These are phyloP conservation scores for Labia minor DNA, from an alignment of 2,888 invertebrate species.

Conservation along the genomic window DNA sequence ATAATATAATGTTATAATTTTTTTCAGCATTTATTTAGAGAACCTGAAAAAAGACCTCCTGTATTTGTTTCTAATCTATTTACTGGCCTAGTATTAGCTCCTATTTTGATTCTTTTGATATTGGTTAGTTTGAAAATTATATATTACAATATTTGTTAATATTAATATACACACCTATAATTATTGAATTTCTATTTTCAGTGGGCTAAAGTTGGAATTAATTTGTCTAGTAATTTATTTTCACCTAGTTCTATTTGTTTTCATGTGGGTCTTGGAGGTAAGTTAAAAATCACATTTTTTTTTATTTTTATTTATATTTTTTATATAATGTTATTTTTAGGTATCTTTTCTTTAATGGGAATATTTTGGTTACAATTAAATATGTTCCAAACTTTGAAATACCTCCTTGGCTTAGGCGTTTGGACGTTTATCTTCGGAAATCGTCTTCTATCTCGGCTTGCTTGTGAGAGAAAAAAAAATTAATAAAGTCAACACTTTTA, in stretches of 20 bases:
- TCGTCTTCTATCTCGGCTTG: conserved; percentile 74
- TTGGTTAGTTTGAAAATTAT: conserved; percentile 41
- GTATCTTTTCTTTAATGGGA: conserved; percentile 75
- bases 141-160: not conserved
- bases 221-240: conserved; percentile 69
- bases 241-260: conserved; percentile 75
- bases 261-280: conserved; percentile 77
- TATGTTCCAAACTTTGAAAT: conserved; percentile 93
- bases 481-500: not conserved
- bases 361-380: conserved; percentile 86
- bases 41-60: conserved; percentile 84
- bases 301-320: not conserved
- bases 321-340: conserved; percentile 40
- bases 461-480: conserved; percentile 34
- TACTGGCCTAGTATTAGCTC: conserved; percentile 69
- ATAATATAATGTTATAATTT: conserved; percentile 3
- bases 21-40: conserved; percentile 72
- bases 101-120: conserved; percentile 67
- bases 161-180: too few relatives aligned
- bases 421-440: conserved; percentile 92
- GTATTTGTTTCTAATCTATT: conserved; percentile 81
- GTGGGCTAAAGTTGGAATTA: conserved; percentile 81
- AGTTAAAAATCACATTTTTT: conserved; percentile 28
- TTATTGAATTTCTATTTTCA: conserved; percentile 32
- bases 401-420: conserved; percentile 70